These are phyloP conservation scores for Carposina sasakii DNA, from an alignment of 1,140 invertebrate species.

Conservation along the genomic window DNA sequence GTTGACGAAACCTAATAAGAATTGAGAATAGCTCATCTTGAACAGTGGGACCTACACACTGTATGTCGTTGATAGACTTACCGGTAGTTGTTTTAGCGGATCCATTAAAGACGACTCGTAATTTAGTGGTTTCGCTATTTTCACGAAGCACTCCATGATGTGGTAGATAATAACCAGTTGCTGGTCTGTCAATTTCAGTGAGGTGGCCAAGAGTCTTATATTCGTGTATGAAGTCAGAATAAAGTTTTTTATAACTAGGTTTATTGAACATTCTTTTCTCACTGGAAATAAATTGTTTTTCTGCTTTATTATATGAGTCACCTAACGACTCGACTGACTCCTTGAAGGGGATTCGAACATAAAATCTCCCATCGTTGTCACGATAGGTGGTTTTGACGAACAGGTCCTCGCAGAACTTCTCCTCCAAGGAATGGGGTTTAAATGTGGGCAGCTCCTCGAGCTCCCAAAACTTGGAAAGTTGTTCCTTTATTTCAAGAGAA, in stretches of 20 bases:
- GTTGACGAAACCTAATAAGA: conserved; percentile 27
- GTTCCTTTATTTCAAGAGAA: conserved; percentile 7
- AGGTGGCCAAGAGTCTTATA: too few relatives aligned
- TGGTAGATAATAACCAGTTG: too few relatives aligned
- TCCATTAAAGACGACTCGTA: conserved; percentile 45
- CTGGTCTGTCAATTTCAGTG: too few relatives aligned
- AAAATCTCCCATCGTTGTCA: conserved; percentile 8
- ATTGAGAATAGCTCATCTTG: conserved; percentile 42
- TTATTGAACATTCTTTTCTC: conserved; percentile 3
- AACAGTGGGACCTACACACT: conserved; percentile 38
- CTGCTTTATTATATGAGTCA: conserved; percentile 3
- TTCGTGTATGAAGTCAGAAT: conserved; percentile 37
- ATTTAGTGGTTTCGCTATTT: conserved; percentile 26
- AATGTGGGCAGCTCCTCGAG: background rate
- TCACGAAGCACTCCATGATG: conserved; percentile 36
- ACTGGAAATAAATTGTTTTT: conserved; percentile 1
- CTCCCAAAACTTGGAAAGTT: conserved; percentile 2
- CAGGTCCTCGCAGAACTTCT: background rate
- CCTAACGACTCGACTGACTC: background rate
- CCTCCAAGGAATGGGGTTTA: background rate
- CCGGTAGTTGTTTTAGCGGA: conserved; percentile 31
- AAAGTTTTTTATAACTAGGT: conserved; percentile 19
- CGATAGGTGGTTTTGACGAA: background rate
- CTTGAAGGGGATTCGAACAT: conserved; percentile 7
- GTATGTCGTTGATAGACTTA: conserved; percentile 39